Conservation (phyloP, 2,797 vertebrate species). For the Enteromius fasciolatus region DNA sequence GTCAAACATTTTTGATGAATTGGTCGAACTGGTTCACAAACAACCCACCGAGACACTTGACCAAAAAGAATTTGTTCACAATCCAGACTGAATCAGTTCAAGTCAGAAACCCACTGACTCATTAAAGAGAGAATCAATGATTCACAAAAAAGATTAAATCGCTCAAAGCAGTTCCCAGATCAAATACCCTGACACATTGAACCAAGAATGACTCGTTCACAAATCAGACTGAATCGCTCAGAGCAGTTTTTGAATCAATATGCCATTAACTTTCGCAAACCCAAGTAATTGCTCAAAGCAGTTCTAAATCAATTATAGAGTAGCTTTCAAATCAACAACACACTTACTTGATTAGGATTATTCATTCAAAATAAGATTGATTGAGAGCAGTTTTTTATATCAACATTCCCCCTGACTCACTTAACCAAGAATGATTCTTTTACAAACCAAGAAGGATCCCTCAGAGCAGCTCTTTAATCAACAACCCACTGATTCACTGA, state of each 20-base stretch:
- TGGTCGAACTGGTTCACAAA: background rate
- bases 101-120: background rate
- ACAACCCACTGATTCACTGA: background rate
- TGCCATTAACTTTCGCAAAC: background rate
- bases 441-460: background rate
- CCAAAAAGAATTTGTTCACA: background rate
- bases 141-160: background rate
- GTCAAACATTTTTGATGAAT: background rate
- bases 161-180: background rate
- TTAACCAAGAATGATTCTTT: background rate
- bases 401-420: background rate
- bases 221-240: background rate
- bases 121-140: background rate
- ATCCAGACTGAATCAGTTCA: background rate
- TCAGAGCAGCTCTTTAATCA: background rate
- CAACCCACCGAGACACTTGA: background rate
- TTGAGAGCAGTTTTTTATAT: background rate
- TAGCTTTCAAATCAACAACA: background rate
- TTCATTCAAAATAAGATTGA: background rate
- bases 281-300: background rate
- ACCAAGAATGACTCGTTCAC: background rate
- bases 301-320: background rate
- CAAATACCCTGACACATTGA: background rate
- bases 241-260: background rate
- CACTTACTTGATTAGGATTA: background rate